Base-by-base conservation (phyloP, 2,888 invertebrate genomes). In the Camptogramma bilineatum region DNA sequence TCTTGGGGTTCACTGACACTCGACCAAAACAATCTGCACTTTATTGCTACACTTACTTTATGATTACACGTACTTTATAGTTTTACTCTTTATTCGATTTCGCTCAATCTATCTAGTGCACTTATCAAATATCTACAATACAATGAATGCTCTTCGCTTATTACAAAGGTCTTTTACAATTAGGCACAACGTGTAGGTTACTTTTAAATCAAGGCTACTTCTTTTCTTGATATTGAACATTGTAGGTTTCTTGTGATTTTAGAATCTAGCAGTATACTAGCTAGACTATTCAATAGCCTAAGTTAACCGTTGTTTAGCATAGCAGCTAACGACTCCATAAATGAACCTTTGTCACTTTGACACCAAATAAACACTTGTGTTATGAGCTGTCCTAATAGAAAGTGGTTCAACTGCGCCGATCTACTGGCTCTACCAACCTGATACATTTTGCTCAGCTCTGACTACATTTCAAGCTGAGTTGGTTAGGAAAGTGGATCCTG, bases 351-450 rank as follows among this genome's bases (percentile, higher is more conserved):
- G 73, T 79, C 59, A 71, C 63, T 62, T 68, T 69, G 75, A 73
- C 75, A 73, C 65, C 66, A 62, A 70, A 74, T 78, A 77, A 76
- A 74, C 74, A 79, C 73, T 79, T 68, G 50, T 71, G 68, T 59
- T 74, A 68, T 73, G 72, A 76, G 70, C 48, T 52, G 62, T 75
- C 55, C 61, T 67, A 73, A 73, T 76, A 78, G 79, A 80, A 80
- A 79, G 78, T 75, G 66, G 62, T 72, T 72, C 66, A 70, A 74
- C 72, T 77, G 74, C 72, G 67, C 60, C 60, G 17, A 75, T 73
- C 74, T 73, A 73, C 68, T 71, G 65, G 64, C 62, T 59, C 63
- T 65, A 54, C 59, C 52, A 60, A 55, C 51, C 31, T 50, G 31
- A 48, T 9, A 52, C 18, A 46, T 42, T 53, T 24, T 46, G 18